Conservation (phyloP, 2,797 vertebrate species). For the Pygocentrus nattereri region DNA sequence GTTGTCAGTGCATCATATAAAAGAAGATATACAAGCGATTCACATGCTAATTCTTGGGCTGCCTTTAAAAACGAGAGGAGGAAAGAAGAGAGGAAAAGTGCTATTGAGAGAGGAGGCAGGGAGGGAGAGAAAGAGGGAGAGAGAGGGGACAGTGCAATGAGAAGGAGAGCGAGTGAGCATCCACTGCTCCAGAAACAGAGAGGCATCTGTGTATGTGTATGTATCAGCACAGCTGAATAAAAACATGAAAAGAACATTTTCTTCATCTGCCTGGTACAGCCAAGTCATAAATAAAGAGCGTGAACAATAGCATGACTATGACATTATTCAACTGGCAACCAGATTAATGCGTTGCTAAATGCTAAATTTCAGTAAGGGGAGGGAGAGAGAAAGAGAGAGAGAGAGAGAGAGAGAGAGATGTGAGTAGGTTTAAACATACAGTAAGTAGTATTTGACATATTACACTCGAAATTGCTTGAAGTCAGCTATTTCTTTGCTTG, state of each 20-base stretch:
- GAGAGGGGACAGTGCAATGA: constrained; percentile 20
- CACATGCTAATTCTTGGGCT: constrained; percentile 86
- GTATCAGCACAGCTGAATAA: constrained; percentile 98
- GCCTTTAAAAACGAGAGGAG: constrained; percentile 80
- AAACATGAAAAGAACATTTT: constrained; percentile 94
- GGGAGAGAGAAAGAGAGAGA: not conserved
- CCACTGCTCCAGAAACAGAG: constrained; percentile 79
- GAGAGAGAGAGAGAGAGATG: constrained; percentile 24
- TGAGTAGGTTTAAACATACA: not conserved
- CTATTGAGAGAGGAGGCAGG: constrained; percentile 76
- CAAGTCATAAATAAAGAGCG: constrained; percentile 95
- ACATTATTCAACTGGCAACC: constrained; percentile 92
- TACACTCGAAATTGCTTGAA: not conserved
- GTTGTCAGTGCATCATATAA: constrained; percentile 89
- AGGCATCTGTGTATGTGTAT: constrained; percentile 82
- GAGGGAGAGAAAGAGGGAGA: constrained; percentile 46
- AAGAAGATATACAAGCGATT: constrained; percentile 90
- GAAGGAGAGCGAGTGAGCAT: constrained; percentile 60
- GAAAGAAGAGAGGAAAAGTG: constrained; percentile 83
- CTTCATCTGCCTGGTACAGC: constrained; percentile 98
- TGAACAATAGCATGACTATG: constrained; percentile 99
- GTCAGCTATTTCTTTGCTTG: not conserved
- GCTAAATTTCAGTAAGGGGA: not conserved
- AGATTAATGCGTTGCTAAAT: constrained; percentile 90
- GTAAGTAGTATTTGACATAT: not conserved